These are phyloP conservation scores for Myotis myotis DNA, from an alignment of 2,797 vertebrate species.

Conservation along the genomic window DNA sequence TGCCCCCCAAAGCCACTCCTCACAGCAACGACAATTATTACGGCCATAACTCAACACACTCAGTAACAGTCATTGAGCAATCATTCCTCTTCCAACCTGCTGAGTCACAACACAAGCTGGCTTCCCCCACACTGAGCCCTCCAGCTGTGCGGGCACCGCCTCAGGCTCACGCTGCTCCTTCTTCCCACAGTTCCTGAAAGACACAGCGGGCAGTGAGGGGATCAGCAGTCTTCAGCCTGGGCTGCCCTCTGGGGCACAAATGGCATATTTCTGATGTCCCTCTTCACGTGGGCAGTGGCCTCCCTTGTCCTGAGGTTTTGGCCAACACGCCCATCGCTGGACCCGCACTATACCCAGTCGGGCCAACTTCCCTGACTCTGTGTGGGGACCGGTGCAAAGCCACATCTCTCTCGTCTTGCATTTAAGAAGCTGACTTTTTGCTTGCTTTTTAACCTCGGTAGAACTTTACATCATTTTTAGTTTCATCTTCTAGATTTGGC, in stretches of 20 bases:
- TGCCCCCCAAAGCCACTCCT: background rate
- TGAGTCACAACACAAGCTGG: background rate
- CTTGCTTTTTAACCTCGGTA: background rate
- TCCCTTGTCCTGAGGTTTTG: background rate
- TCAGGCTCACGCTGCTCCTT: background rate
- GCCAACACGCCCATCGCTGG: background rate
- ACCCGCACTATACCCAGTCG: background rate
- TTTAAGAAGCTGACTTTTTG: background rate
- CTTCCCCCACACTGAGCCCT: too few relatives aligned
- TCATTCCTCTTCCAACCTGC: background rate
- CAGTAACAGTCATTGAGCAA: background rate
- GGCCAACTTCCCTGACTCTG: background rate
- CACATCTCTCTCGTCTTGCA: background rate
- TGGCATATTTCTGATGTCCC: background rate
- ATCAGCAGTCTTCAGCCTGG: accelerated
- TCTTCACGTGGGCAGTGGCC: background rate
- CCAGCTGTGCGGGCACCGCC: accelerated
- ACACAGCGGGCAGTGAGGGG: too few relatives aligned
- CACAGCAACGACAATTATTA: background rate
- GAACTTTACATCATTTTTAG: background rate
- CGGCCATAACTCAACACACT: background rate
- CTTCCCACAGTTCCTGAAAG: background rate
- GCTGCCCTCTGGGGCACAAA: background rate
- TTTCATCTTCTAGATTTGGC: background rate
- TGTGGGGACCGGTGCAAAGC: background rate